Conservation (phyloP, 2,888 invertebrate species). For the Pomacea canaliculata region DNA sequence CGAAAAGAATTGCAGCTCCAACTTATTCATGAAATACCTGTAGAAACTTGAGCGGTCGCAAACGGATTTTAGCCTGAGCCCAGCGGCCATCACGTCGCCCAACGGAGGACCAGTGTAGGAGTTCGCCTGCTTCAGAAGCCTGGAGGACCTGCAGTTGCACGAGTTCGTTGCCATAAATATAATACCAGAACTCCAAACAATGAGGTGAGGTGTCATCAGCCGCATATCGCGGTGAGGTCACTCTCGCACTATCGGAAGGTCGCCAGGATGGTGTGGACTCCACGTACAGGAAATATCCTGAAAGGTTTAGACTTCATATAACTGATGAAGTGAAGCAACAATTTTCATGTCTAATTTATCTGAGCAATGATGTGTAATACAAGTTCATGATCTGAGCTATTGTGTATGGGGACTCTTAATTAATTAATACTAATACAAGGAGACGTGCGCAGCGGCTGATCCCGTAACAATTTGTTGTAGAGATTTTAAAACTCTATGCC, state of each 20-base stretch:
- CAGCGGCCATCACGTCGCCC: background rate
- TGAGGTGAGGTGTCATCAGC: background rate
- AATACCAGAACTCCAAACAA: constrained; percentile 10
- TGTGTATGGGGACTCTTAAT: no score
- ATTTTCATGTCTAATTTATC: no score
- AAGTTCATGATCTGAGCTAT: no score
- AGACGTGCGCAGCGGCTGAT: no score
- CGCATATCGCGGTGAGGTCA: background rate
- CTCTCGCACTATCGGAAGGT: background rate
- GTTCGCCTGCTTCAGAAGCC: background rate
- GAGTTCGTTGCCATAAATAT: constrained; percentile 9
- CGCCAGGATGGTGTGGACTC: constrained; percentile 8
- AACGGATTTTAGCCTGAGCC: background rate
- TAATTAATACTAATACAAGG: no score
- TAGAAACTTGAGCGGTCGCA: background rate
- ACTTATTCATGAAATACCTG: background rate
- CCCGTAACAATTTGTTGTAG: no score
- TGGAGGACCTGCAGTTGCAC: constrained; percentile 10
- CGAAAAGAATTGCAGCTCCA: no score
- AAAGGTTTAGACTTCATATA: background rate
- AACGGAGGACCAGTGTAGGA: background rate
- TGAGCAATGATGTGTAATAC: no score
- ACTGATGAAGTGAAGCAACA: no score
- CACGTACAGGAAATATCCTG: constrained; percentile 8
- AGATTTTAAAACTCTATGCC: no score